A percentile compares a stretch with the other conserved stretches of the same genome.
Evolutionary conservation across 2,797 vertebrate species (phyloP).

Genomic region (Babyrousa celebensis): DNA sequence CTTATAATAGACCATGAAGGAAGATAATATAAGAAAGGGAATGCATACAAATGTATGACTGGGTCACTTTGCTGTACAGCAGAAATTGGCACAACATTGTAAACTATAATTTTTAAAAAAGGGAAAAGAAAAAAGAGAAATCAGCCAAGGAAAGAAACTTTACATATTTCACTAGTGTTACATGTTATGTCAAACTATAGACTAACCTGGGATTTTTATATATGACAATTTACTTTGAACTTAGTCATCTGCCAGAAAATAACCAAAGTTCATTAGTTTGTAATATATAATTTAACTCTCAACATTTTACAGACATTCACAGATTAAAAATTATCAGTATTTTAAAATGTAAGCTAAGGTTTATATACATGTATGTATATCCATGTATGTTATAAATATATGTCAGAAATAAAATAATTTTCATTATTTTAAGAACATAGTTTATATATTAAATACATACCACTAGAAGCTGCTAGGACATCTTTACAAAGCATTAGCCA

Average conservation of each 20-base stretch:
- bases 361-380: neutral
- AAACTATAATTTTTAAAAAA: too few relatives aligned
- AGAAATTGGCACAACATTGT: too few relatives aligned
- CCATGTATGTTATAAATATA: neutral
- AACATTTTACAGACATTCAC: constrained; percentile 4
- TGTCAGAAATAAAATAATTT: constrained; percentile 39
- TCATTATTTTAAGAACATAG: constrained; percentile 52
- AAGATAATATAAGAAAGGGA: too few relatives aligned
- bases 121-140: neutral
- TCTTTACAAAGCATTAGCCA: constrained; percentile 99
- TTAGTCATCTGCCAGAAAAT: constrained; percentile 59
- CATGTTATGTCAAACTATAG: neutral
- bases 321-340: constrained; percentile 42
- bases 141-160: neutral
- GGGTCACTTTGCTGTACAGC: too few relatives aligned
- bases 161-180: constrained; percentile 31
- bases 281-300: constrained; percentile 48
- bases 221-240: constrained; percentile 43
- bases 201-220: constrained; percentile 44
- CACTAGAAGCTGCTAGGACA: constrained; percentile 98
- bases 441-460: constrained; percentile 89
- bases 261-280: constrained; percentile 18
- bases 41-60: too few relatives aligned
- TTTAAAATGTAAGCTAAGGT: constrained; percentile 65
- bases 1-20: too few relatives aligned